Evolutionary conservation across 2,888 invertebrate genomes (phyloP).

Genomic region (Oscheius sp.): DNA sequence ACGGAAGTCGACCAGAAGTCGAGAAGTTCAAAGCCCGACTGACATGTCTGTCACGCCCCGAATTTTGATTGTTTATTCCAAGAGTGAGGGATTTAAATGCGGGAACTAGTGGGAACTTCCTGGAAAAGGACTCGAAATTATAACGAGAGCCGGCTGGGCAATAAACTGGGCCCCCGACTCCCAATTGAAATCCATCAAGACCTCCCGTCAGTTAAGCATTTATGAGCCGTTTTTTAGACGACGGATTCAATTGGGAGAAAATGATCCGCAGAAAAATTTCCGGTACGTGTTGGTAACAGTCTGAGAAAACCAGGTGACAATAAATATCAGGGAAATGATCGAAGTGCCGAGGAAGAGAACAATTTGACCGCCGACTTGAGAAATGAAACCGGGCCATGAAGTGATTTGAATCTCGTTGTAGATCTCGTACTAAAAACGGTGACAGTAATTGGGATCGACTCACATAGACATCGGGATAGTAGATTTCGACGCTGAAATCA

Average conservation of each 20-base stretch:
- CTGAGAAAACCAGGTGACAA: constrained; percentile 1
- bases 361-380: constrained; percentile 35
- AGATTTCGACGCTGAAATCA: constrained; percentile 23
- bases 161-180: background rate
- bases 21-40: background rate
- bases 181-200: constrained; percentile 22
- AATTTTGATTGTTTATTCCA: too few relatives aligned
- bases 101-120: too few relatives aligned
- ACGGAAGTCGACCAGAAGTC: too few relatives aligned
- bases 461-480: constrained; percentile 27
- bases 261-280: background rate
- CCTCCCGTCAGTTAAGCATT: constrained; percentile 16
- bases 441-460: background rate
- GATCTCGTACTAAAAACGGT: constrained; percentile 30
- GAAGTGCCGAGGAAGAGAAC: constrained; percentile 36
- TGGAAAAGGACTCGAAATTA: too few relatives aligned
- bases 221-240: constrained; percentile 18
- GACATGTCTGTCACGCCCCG: too few relatives aligned
- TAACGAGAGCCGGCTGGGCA: too few relatives aligned
- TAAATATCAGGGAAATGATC: constrained; percentile 28
- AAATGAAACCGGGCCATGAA: constrained; percentile 24
- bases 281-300: background rate
- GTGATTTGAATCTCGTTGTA: constrained; percentile 32
- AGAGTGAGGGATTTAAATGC: too few relatives aligned
- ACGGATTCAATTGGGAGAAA: background rate